These are phyloP conservation scores for Drosophila truncata DNA, from an alignment of 1,140 invertebrate species.

Conservation along the genomic window DNA sequence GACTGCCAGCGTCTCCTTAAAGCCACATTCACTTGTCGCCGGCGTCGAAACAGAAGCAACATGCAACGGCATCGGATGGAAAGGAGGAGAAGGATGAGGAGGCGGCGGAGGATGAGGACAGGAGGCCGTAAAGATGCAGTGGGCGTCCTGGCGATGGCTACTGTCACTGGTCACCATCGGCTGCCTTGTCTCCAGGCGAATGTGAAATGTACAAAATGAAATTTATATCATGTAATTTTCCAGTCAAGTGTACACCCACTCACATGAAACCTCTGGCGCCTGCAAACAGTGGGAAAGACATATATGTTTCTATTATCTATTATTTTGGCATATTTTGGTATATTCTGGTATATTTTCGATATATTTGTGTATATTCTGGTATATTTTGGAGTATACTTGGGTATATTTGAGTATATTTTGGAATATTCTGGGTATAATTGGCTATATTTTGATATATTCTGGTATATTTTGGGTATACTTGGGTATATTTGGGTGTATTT, in stretches of 20 bases:
- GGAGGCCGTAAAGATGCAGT: conserved; percentile 17
- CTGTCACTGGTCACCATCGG: conserved; percentile 38
- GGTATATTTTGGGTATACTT: too few relatives aligned
- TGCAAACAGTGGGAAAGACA: background rate
- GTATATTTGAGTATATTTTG: too few relatives aligned
- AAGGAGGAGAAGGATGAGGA: background rate
- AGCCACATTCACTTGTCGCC: conserved; percentile 70
- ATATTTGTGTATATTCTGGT: too few relatives aligned
- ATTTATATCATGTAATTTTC: conserved; percentile 70
- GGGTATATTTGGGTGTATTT: too few relatives aligned
- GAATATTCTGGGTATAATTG: too few relatives aligned
- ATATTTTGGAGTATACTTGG: too few relatives aligned
- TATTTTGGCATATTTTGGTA: too few relatives aligned
- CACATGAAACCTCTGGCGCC: conserved; percentile 31
- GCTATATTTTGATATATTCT: too few relatives aligned
- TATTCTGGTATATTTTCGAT: too few relatives aligned
- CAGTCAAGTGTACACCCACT: conserved; percentile 30
- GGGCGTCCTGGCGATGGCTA: conserved; percentile 53
- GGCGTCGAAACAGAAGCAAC: conserved; percentile 65
- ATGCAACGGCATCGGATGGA: conserved; percentile 8
- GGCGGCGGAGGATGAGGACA: background rate
- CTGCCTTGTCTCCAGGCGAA: conserved; percentile 28
- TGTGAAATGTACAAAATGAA: conserved; percentile 64
- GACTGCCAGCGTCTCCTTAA: conserved; percentile 43
- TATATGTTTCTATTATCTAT: background rate